Conservation (phyloP, 1,140 invertebrate genomes). For the Mya arenaria region DNA sequence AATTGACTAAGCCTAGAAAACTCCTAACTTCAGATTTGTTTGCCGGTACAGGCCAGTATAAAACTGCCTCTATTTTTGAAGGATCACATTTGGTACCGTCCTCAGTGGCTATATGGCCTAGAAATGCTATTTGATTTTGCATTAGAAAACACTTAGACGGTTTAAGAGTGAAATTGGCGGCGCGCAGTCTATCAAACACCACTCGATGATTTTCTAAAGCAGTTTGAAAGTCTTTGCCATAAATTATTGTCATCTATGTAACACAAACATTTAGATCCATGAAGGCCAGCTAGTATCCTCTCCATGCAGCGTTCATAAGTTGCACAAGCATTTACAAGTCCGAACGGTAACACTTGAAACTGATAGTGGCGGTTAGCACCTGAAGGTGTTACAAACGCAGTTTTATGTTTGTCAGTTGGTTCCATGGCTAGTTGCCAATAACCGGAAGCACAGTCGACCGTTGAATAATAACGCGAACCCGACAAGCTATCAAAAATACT, state of each 20-base stretch:
- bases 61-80: conserved; percentile 75
- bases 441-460: conserved; percentile 10
- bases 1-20: conserved; percentile 51
- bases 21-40: conserved; percentile 72
- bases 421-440: conserved; percentile 30
- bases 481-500: conserved; percentile 13
- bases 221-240: neutral
- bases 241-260: conserved; percentile 58
- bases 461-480: conserved; percentile 19
- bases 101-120: neutral
- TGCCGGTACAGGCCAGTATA: conserved; percentile 66
- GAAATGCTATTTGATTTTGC: conserved; percentile 10
- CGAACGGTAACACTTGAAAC: conserved; percentile 64
- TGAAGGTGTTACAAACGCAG: conserved; percentile 12
- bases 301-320: conserved; percentile 69
- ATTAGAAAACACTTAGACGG: neutral
- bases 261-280: conserved; percentile 35
- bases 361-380: conserved; percentile 49
- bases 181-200: neutral
- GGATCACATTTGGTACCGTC: conserved; percentile 63
- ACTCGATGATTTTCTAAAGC: neutral
- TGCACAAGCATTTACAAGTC: conserved; percentile 47
- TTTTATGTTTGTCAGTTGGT: conserved; percentile 30
- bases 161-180: conserved; percentile 1
- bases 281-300: conserved; percentile 56